A percentile compares a stretch with the other conserved stretches of the same genome.
Evolutionary conservation across 2,888 invertebrate genomes (phyloP).

Genomic region (Neoscelio sp.): DNA sequence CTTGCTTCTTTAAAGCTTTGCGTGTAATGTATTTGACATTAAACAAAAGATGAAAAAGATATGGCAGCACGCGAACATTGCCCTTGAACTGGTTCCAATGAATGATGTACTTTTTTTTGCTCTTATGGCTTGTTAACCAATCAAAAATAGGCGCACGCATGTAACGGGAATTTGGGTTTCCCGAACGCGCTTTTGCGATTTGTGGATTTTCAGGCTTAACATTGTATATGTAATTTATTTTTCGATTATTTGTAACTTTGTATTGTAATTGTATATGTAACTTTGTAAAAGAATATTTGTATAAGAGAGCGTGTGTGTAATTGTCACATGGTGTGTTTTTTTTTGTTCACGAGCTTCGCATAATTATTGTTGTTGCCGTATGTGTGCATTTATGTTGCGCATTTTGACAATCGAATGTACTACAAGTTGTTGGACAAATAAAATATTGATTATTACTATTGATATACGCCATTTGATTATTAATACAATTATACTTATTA

Average conservation of each 20-base stretch:
- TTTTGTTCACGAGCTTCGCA: conserved; percentile 37
- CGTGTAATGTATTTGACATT: conserved; percentile 68
- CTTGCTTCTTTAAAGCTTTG: conserved; percentile 69
- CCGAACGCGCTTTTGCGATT: conserved; percentile 7
- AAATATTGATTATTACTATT: conserved; percentile 47
- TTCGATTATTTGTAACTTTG: too few relatives aligned
- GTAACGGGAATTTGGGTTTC: not conserved
- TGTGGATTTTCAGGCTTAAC: too few relatives aligned
- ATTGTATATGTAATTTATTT: too few relatives aligned
- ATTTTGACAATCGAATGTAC: not conserved
- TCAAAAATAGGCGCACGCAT: conserved; percentile 31
- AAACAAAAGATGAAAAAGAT: conserved; percentile 61
- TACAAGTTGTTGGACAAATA: conserved; percentile 29
- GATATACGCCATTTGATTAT: conserved; percentile 40
- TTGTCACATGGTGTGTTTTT: not conserved
- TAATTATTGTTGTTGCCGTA: conserved; percentile 10
- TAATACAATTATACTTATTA: conserved; percentile 11
- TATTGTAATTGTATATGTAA: too few relatives aligned
- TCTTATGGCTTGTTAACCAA: conserved; percentile 30
- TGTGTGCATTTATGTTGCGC: conserved; percentile 3
- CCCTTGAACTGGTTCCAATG: conserved; percentile 64
- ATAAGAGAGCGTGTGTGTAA: too few relatives aligned
- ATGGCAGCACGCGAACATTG: conserved; percentile 61
- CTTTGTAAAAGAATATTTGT: too few relatives aligned
- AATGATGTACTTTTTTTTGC: conserved; percentile 41